A percentile compares a stretch with the other conserved stretches of the same genome.
Conservation (phyloP, 2,113 vertebrate genomes). For the Smithornis capensis region DNA sequence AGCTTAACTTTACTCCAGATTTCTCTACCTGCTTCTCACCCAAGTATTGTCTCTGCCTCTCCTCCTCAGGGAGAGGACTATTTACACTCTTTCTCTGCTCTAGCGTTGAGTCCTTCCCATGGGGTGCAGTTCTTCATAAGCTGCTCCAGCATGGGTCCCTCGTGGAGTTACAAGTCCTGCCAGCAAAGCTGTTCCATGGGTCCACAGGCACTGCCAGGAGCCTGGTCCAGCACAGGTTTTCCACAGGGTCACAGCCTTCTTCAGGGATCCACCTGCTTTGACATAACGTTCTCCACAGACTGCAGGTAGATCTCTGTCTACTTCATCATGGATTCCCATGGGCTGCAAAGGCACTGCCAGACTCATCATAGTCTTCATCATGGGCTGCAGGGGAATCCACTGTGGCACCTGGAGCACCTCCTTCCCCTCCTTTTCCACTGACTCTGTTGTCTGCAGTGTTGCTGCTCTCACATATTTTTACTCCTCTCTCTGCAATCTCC, state of each 20-base stretch:
- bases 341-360: background rate
- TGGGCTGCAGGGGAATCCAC: background rate
- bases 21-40: background rate
- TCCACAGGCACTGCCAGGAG: background rate
- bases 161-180: no score
- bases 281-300: fast-evolving
- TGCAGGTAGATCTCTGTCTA: background rate
- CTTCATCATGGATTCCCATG: background rate
- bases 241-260: background rate
- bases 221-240: background rate
- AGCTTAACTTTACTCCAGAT: background rate
- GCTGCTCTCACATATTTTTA: background rate
- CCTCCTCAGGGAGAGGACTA: background rate
- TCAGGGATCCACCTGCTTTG: background rate
- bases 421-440: background rate
- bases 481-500: background rate
- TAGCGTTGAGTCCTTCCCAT: background rate
- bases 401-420: fast-evolving
- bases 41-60: background rate
- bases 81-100: background rate
- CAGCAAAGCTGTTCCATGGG: no score
- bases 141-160: background rate
- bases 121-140: background rate
- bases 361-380: background rate
- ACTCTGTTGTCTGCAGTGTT: background rate